Percentiles rank a stretch among this genome's conserved stretches.
These are phyloP conservation scores for Hedya salicella DNA, from an alignment of 2,888 invertebrate genomes.

Conservation along the genomic window DNA sequence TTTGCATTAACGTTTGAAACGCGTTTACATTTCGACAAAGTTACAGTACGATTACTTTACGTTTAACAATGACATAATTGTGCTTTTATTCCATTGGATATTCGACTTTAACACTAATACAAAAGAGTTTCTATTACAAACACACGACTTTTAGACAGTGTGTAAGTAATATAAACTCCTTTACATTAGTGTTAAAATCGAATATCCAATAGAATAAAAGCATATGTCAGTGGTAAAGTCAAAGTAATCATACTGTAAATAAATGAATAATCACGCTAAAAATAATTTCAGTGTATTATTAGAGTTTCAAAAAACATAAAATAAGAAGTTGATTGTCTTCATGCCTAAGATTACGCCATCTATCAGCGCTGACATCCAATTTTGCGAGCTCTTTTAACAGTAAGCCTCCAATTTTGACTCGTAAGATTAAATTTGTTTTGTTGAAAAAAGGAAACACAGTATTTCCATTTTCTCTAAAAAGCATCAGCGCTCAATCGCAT, in stretches of 20 bases:
- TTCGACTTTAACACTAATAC: too few relatives aligned
- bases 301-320: too few relatives aligned
- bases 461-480: slow-evolving; percentile 41
- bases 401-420: slow-evolving; percentile 29
- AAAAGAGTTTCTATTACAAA: too few relatives aligned
- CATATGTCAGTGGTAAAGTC: too few relatives aligned
- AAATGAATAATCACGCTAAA: neutral
- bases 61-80: too few relatives aligned
- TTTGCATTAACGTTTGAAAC: neutral
- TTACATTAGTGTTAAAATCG: too few relatives aligned
- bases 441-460: slow-evolving; percentile 29
- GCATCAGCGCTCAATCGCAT: slow-evolving; percentile 45
- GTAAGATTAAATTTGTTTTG: slow-evolving; percentile 29
- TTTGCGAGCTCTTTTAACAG: slow-evolving; percentile 18
- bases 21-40: neutral
- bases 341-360: slow-evolving; percentile 6
- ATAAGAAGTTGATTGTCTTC: neutral
- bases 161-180: too few relatives aligned
- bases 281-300: neutral
- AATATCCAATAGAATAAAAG: too few relatives aligned
- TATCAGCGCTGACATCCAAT: slow-evolving; percentile 33
- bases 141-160: too few relatives aligned
- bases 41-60: too few relatives aligned
- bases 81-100: too few relatives aligned
- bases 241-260: too few relatives aligned